Base-by-base conservation (phyloP, 2,797 vertebrate species). In the Sylvilagus floridanus region DNA sequence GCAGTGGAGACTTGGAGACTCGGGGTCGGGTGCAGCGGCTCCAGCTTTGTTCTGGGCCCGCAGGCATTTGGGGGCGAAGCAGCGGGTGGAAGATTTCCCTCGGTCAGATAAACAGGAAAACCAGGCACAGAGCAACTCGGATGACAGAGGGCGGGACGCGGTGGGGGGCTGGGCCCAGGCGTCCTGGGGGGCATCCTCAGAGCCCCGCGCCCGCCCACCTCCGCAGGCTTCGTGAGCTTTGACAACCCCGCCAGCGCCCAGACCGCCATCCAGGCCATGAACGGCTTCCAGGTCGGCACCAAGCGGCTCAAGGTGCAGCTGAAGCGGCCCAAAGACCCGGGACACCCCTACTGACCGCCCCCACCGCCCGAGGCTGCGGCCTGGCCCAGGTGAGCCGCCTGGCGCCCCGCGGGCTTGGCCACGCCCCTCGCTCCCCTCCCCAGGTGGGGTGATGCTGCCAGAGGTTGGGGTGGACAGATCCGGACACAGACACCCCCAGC, bases 261-360 rank as follows among this genome's bases (percentile, higher is more conserved):
- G 98, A 99, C 99, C 81, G 99, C 99, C 97, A 99, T 99, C 98
- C 99, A 99, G 98, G 99, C 99, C 98, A 99, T 99, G 99, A 99
- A 99, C n/a, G 99, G 99, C 98, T 99, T 99, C 98, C 99, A 99
- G 98, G 99, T 99, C 50, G 99, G 99, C 88, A 99, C 99, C 99
- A 99, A 99, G 97, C 99, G 99, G 97, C 99, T 99, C 98, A 99
- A 99, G 98, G 99, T 99, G 37, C 99, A 99, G 98, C 98, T 99
- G 97, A 99, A 99, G 98, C 98, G 99, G 98, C 99, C 99, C 97
- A 99, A 99, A 98, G 99, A 99, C 92, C 99, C 99, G 60, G 99
- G 98, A 98, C 99, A 99, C 97, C 99, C 99, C 95, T 99, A 99
- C 99, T 99, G 99, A 99, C 98, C 98, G 97, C 94, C 79, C 84